Evolutionary conservation across 1,140 invertebrate genomes (phyloP), one percentile per base, ranked within the genome.

Genomic region (Protaetia brevitarsis): DNA sequence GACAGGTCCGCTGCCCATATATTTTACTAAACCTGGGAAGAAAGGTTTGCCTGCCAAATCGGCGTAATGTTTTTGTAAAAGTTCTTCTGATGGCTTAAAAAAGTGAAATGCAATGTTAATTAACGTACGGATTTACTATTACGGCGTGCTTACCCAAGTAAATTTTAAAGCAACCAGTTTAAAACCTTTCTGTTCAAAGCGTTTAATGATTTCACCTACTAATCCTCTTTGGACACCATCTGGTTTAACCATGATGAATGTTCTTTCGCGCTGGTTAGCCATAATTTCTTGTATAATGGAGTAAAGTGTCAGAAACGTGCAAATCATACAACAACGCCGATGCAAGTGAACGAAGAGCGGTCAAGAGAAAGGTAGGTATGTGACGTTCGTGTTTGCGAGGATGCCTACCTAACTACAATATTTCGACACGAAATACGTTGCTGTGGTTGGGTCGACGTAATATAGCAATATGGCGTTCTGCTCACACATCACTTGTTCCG

Each of bases 211-310:
- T 80, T 96, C 92, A 34, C 95, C 95, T 65, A 98, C 90, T 41
- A 99, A 86, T 74, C 95, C 95, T 62, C 97, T 87, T 78, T 99
- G 96, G 70, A 99, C 97, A 66, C 95, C 97, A 82, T 99, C 97
- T 36, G 97, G 97, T 81, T 99, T 99, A 65, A 99, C 86, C 90
- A 98, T 97, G 76, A 99, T 94, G 76, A 99, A 99, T 74, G 96
- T 98, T 79, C 95, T 89, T 86, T 99, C 97, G 70, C 84, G 86
- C 78, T 87, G 88, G 68, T 85, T 87, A 66, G 88, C 85, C 89
- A 91, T 92, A 73, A 81, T 82, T 75, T 74, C 19, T 7, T 56
- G 41, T 59, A 66, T 58, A 58, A 66, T 57, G 6, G 82, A 84
- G 76, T 83, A 82, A 70, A 85, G 71, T 72, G 82, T 74, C 66